A percentile compares a stretch with the other conserved stretches of the same genome.
These are phyloP conservation scores for Megalops atlanticus DNA, from an alignment of 2,113 vertebrate species.

Conservation along the genomic window DNA sequence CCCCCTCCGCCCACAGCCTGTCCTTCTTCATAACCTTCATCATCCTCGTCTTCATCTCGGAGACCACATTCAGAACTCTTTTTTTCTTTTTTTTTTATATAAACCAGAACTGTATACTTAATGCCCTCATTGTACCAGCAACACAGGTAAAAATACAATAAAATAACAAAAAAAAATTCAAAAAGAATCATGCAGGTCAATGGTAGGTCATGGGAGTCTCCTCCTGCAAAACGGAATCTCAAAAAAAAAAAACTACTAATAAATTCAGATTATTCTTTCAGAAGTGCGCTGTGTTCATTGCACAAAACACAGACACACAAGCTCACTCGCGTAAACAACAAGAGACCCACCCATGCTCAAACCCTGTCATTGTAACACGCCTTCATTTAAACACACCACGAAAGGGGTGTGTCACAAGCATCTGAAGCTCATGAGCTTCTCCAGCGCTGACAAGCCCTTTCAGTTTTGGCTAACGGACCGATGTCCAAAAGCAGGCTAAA, in stretches of 20 bases:
- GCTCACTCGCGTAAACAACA: constrained; percentile 50
- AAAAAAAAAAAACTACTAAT: no score
- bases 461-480: background rate
- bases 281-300: no score
- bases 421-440: background rate
- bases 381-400: constrained; percentile 54
- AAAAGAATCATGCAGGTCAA: no score
- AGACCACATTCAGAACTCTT: background rate
- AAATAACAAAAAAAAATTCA: no score
- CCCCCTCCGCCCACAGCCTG: background rate
- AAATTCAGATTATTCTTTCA: no score
- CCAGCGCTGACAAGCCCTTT: background rate
- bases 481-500: background rate
- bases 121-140: no score
- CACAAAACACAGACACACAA: background rate
- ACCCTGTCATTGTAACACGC: constrained; percentile 44
- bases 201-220: no score
- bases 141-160: no score
- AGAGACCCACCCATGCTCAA: no score
- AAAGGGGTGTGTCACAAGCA: constrained; percentile 51
- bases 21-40: background rate
- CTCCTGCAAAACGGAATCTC: no score
- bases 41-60: background rate
- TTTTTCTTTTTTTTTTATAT: background rate
- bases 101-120: no score